Conservation (phyloP, 1,140 invertebrate species). For the Hestina assimilis region DNA sequence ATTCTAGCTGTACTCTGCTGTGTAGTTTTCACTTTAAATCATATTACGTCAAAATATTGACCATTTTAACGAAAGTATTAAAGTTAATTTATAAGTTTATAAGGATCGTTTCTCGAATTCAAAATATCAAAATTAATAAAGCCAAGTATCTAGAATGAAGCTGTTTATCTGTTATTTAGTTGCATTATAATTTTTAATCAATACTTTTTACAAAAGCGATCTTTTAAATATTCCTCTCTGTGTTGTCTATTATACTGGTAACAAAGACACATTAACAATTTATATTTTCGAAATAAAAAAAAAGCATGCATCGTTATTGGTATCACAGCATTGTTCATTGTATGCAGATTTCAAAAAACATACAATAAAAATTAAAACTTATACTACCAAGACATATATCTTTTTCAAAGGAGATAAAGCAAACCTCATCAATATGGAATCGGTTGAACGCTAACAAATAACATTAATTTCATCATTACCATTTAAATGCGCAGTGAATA, state of each 20-base stretch:
- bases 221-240: not conserved
- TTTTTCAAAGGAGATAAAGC: constrained; percentile 1
- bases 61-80: too few species aligned
- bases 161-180: too few species aligned
- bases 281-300: constrained; percentile 25
- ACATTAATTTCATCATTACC: constrained; percentile 25
- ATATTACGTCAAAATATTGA: too few species aligned
- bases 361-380: constrained; percentile 28
- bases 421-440: not conserved
- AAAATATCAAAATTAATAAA: too few species aligned
- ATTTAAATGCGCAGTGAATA: constrained; percentile 29
- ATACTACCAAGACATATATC: constrained; percentile 9
- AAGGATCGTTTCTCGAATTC: too few species aligned
- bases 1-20: too few species aligned
- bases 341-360: constrained; percentile 34
- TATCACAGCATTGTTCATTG: constrained; percentile 33
- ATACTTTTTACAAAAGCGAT: not conserved
- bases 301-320: constrained; percentile 26
- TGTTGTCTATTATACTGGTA: constrained; percentile 22
- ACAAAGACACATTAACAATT: constrained; percentile 30
- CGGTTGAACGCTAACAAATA: constrained; percentile 11
- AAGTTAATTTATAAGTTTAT: too few species aligned
- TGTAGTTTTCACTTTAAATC: too few species aligned
- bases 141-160: too few species aligned
- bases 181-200: too few species aligned